Percentiles rank a stretch among this genome's conserved stretches.
Conservation (phyloP, 2,113 vertebrate genomes). For the human (Homo sapiens) region DNA sequence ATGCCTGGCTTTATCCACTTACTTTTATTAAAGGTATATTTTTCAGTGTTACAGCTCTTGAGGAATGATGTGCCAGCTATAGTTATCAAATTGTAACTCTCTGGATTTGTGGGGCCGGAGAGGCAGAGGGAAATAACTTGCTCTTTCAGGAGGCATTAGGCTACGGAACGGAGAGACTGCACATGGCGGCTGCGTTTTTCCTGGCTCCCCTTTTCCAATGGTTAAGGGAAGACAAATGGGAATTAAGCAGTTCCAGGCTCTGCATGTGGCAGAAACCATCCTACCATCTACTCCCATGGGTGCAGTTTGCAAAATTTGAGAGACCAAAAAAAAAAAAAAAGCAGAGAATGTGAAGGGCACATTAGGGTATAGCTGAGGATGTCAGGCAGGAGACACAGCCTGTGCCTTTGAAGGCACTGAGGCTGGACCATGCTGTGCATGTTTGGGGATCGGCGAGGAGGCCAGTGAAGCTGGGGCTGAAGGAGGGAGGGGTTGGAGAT, state of each 20-base stretch:
- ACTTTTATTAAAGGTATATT: not conserved
- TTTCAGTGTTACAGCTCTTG: not conserved
- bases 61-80: not conserved
- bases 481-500: not conserved
- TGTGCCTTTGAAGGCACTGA: too few relatives aligned
- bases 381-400: not conserved
- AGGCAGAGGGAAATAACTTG: not conserved
- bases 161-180: not conserved
- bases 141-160: accelerated
- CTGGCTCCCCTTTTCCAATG: not conserved
- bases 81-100: too few relatives aligned
- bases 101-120: not conserved
- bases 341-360: too few relatives aligned
- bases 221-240: not conserved
- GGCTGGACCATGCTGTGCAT: too few relatives aligned
- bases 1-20: too few relatives aligned
- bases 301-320: not conserved
- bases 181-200: not conserved
- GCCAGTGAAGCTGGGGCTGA: not conserved
- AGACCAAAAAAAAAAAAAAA: not conserved
- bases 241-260: not conserved
- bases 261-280: not conserved
- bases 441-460: not conserved
- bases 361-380: not conserved
- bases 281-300: too few relatives aligned